Base-by-base conservation (phyloP, 92 coral and sea anemone species). In the Nematostella vectensis region DNA sequence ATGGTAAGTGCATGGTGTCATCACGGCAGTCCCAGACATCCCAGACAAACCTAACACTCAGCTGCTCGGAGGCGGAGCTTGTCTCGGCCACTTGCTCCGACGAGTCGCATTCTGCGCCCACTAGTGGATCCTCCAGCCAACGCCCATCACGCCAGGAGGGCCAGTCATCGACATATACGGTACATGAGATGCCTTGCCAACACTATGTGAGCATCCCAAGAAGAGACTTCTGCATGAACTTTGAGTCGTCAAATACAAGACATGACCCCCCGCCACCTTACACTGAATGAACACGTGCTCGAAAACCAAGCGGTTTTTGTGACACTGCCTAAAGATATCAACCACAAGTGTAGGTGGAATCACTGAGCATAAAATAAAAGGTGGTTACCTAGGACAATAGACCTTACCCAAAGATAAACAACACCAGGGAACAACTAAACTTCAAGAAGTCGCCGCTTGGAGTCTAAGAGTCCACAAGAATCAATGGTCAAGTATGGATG, bases 231-330 rank as follows among this genome's bases (percentile, higher is more conserved):
- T 78, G 81, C 59, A 67, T 85, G 33, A 85, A 65, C 44, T 85
- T 70, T 50, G 77, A 80, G 36, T 39, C 61, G 1, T 60, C 83
- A 17, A 68, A 74, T 25, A 54, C 80, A 37, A 62, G 95, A 18
- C 95, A 85, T 48, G 95, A 85, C 37, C 95, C 95, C 26, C 95
- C 95, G 9, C 95, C 95, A 10, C 95, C 95, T 8, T 85, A 85
- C 51, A 80, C 72, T 28, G 72, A 66, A 66, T 66, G 24, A 53
- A 0, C 18, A 3, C 13, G n/a, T n/a, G n/a, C n/a, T n/a, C n/a
- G n/a, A n/a, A n/a, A n/a, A n/a, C n/a, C n/a, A n/a, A n/a, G n/a
- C n/a, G n/a, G n/a, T n/a, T n/a, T n/a, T n/a, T n/a, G n/a, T n/a
- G n/a, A n/a, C n/a, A n/a, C n/a, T n/a, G n/a, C n/a, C n/a, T n/a